phyloP scores from a whole-genome alignment of 2,888 invertebrate species.

The Amiota mariae region DNA sequence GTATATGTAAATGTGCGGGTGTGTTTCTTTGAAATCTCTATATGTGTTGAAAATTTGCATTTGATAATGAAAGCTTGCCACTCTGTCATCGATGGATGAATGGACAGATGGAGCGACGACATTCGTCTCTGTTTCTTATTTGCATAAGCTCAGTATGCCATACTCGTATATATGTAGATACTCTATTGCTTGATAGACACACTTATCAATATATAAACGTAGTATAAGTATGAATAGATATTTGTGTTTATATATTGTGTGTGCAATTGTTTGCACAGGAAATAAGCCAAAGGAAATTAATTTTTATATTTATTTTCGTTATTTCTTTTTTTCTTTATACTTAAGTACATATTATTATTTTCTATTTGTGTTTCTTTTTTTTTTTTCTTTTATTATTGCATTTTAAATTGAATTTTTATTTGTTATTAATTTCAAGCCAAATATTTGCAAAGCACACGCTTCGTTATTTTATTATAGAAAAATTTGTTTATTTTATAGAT shows the following conservation, averaged over 20 bases:
- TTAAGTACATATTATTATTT: too few species aligned
- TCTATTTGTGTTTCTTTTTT: too few species aligned
- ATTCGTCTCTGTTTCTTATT: neutral
- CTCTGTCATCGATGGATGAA: neutral
- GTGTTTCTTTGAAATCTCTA: neutral
- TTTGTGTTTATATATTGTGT: neutral
- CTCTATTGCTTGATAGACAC: too few species aligned
- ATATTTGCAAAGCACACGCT: too few species aligned
- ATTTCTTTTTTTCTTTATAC: neutral
- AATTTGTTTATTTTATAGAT: too few species aligned
- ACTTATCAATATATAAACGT: too few species aligned
- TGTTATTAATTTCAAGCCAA: too few species aligned
- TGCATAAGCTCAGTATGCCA: too few species aligned
- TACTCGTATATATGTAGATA: too few species aligned
- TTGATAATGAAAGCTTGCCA: slow-evolving; percentile 20
- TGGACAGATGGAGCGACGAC: neutral
- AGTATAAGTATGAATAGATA: neutral
- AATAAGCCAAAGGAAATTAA: slow-evolving; percentile 12
- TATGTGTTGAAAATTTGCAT: slow-evolving; percentile 24
- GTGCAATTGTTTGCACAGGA: slow-evolving; percentile 14
- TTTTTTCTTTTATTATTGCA: too few species aligned
- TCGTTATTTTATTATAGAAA: too few species aligned
- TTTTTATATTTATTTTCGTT: slow-evolving; percentile 1
- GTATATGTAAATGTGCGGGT: neutral
- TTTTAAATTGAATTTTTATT: too few species aligned